Base-by-base conservation (phyloP, 2,888 invertebrate genomes). In the Himalopsyche japonica region DNA sequence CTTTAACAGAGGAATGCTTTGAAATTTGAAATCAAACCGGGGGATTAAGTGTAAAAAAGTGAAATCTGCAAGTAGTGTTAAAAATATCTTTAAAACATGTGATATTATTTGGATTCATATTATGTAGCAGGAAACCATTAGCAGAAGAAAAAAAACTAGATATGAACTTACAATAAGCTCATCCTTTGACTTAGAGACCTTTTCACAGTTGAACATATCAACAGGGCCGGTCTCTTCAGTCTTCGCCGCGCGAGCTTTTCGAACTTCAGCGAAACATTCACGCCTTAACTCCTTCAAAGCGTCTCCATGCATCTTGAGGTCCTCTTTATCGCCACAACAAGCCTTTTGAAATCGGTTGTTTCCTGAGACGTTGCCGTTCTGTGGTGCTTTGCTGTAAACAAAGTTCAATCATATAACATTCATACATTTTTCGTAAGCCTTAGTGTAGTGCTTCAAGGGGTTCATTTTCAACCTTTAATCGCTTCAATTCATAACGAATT, bases 131-230 rank as follows among this genome's bases (percentile, higher is more conserved):
- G n/a, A n/a, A n/a, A n/a, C n/a, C n/a, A n/a, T n/a, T n/a, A n/a
- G n/a, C n/a, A n/a, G n/a, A n/a, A n/a, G n/a, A n/a, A n/a, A n/a
- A n/a, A 1, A 49, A n/a, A 49, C 20, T 49, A 49, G 20, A 5
- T 10, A 3, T 20, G 2, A 20, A 88, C 89, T 88, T 88, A 90
- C 90, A 76, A 88, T 88, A 87, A 90, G 89, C 70, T 90, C 89
- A 79, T 88, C 89, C 78, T 88, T 88, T 79, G 88, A 88, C 86
- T 89, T 89, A 10, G 89, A 88, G 7, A 89, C 87, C 85, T 88
- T 89, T 76, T 90, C 89, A 84, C 90, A 90, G 82, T 88, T 89
- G 88, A 90, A 91, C 64, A 86, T 86, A 78, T 86, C 86, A 12
- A 83, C 48, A 30, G 85, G 85, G 12, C 57, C 83, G 0, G 48